Evolutionary conservation across 1,140 invertebrate genomes (phyloP).

Genomic region (Phthorimaea operculella): DNA sequence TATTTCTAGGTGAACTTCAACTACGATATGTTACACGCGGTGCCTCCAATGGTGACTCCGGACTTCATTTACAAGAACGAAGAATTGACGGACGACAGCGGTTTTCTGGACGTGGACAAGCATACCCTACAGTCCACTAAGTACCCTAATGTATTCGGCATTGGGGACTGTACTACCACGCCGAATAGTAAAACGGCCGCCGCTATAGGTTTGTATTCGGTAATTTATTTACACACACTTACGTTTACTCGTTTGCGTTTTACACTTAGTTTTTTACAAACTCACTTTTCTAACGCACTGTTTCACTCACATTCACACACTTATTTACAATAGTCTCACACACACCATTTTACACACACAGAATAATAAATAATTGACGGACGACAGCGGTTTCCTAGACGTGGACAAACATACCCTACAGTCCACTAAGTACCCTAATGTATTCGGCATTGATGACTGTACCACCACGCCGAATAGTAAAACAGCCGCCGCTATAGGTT

Average conservation of each 20-base stretch:
- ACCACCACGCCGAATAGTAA: slow-evolving; percentile 93
- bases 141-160: slow-evolving; percentile 90
- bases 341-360: too few species aligned
- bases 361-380: slow-evolving; percentile 72
- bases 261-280: too few species aligned
- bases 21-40: slow-evolving; percentile 93
- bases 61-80: slow-evolving; percentile 71
- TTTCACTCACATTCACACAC: too few species aligned
- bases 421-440: slow-evolving; percentile 83
- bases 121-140: slow-evolving; percentile 83
- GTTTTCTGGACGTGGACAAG: slow-evolving; percentile 84
- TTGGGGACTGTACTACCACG: slow-evolving; percentile 92
- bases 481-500: slow-evolving; percentile 95
- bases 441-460: slow-evolving; percentile 96
- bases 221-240: too few species aligned
- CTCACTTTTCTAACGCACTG: too few species aligned
- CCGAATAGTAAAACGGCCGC: slow-evolving; percentile 98
- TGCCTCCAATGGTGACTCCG: slow-evolving; percentile 84
- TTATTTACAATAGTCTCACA: too few species aligned
- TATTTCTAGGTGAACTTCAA: slow-evolving; percentile 55
- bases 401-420: slow-evolving; percentile 86
- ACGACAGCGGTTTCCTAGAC: slow-evolving; percentile 78
- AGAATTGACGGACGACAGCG: slow-evolving; percentile 73
- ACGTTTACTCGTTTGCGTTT: too few species aligned
- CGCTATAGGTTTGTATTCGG: slow-evolving; percentile 93